These are phyloP conservation scores for Callinectes sapidus DNA, from an alignment of 2,888 invertebrate species.

Conservation along the genomic window DNA sequence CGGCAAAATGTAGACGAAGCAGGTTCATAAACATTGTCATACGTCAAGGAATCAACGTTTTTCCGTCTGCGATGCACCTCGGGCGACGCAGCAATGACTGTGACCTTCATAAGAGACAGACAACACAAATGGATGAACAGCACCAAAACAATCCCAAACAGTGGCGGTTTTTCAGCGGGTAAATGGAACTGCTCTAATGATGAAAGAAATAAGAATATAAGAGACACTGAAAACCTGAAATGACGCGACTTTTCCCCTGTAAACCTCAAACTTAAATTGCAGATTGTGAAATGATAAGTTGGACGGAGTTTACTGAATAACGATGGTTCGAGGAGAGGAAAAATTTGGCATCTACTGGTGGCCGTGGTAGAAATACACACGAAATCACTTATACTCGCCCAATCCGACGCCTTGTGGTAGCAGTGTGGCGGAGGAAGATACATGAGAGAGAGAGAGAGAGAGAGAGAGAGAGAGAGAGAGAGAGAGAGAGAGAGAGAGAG, in stretches of 20 bases:
- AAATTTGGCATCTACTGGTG: not conserved
- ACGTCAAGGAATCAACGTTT: not conserved
- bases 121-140: not conserved
- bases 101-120: not conserved
- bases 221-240: not conserved
- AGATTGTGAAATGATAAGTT: not conserved
- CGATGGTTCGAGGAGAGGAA: not conserved
- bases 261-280: not conserved
- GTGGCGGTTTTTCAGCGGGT: not conserved
- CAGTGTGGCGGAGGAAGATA: not conserved
- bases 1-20: not conserved
- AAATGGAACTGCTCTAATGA: not conserved
- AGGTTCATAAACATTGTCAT: not conserved
- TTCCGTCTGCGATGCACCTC: not conserved
- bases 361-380: not conserved
- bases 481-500: constrained; percentile 25
- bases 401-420: not conserved
- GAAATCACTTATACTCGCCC: not conserved
- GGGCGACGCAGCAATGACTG: not conserved
- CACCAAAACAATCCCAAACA: not conserved
- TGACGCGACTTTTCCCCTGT: not conserved
- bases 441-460: constrained; percentile 16
- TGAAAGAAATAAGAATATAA: not conserved
- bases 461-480: constrained; percentile 25
- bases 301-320: not conserved